These are phyloP conservation scores for Microcebus tavaratra DNA, from an alignment of 2,113 vertebrate genomes.

Conservation along the genomic window DNA sequence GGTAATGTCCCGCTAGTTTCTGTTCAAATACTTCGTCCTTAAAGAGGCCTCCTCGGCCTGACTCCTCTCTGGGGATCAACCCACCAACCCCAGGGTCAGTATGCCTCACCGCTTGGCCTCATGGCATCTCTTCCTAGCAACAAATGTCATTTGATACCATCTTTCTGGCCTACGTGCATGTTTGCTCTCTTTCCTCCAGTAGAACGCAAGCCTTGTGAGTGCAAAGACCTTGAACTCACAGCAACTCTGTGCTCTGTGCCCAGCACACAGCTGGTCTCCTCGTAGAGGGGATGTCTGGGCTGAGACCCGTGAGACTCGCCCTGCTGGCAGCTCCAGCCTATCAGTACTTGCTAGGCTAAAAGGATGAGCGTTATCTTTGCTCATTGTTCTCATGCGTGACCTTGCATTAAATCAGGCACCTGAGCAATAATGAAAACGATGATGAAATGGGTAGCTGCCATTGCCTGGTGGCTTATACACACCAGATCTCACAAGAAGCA, in stretches of 20 bases:
- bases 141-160: not conserved
- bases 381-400: not conserved
- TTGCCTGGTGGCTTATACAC: fast-evolving
- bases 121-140: not conserved
- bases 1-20: not conserved
- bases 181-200: not conserved
- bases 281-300: not conserved
- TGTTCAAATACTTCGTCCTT: not conserved
- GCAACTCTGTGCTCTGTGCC: not conserved
- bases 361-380: not conserved
- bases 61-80: not conserved
- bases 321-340: not conserved
- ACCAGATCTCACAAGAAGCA: not conserved
- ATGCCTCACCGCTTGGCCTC: fast-evolving
- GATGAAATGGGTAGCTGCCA: not conserved
- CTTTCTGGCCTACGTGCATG: fast-evolving
- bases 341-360: not conserved
- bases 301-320: not conserved
- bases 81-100: fast-evolving
- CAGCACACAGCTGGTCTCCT: not conserved
- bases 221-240: not conserved
- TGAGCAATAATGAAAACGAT: not conserved
- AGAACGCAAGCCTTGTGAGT: not conserved
- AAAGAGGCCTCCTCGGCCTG: not conserved
- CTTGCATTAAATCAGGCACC: not conserved